Base-by-base conservation (phyloP, 2,888 invertebrate genomes). In the Clunio marinus region DNA sequence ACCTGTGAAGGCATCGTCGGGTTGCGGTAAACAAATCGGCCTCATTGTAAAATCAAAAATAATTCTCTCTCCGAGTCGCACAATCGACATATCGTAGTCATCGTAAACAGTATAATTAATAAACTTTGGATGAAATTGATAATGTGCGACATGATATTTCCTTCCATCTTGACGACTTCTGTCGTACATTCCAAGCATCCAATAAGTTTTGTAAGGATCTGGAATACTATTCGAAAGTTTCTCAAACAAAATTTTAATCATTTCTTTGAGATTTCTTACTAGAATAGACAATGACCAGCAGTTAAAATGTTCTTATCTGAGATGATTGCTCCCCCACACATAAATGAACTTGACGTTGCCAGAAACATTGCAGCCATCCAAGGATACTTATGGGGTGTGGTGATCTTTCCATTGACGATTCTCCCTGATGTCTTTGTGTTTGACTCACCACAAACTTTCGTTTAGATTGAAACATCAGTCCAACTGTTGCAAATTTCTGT, bases 231-330 rank as follows among this genome's bases (percentile, higher is more conserved):
- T 41, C 24, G 25, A 20, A 35, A 60, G 22, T 25, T 45, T 10
- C 4, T 24, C 3, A n/a, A 4, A 3, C n/a, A 17, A 15, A 32
- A 32, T 17, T 2, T 15, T 4, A 35, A 55, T 58, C 4, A 51
- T 22, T 51, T 51, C 22, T 51, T 8, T 2, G 5, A 17, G 32
- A 35, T 2, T 20, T 17, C 67, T 68, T 60, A 67, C 67, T 67
- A 67, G 15, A 37, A 67, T 28, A 66, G 45, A 63, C 71, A 71
- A 63, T 71, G 71, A 15, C 69, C 71, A 46, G 70, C 71, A 10
- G 70, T 69, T 15, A 71, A 27, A 22, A 71, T 63, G 28, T 69
- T 62, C n/a, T 63, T 41, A 27, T 63, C 66, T 8, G 69, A 46
- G 20, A 70, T 71, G 3, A 71, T 27, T 2, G 69, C 60, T 2